Conservation (phyloP, 2,113 vertebrate species). For the Pithys albifrons region DNA sequence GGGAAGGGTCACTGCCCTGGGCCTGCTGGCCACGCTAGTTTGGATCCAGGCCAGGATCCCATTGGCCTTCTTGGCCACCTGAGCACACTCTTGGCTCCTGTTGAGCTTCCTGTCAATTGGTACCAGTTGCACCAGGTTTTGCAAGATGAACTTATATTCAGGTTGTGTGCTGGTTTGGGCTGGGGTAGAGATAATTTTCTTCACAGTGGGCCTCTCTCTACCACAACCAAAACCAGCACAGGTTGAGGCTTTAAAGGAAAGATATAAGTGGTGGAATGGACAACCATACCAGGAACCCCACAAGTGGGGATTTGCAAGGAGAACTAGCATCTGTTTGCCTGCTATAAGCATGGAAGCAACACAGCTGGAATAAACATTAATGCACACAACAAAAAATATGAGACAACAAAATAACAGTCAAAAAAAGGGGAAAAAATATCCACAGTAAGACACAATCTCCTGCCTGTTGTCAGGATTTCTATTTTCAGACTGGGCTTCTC, state of each 20-base stretch:
- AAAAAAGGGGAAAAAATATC: background rate
- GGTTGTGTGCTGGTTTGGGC: background rate
- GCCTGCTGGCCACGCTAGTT: too few relatives aligned
- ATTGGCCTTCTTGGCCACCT: too few relatives aligned
- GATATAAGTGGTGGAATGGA: background rate
- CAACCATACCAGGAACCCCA: background rate
- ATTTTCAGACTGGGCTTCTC: constrained; percentile 4
- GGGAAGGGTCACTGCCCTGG: too few relatives aligned
- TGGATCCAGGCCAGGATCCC: too few relatives aligned
- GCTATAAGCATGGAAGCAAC: background rate
- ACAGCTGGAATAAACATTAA: background rate
- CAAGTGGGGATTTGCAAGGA: background rate
- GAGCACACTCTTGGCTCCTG: too few relatives aligned
- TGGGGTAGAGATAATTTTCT: background rate
- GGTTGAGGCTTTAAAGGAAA: background rate
- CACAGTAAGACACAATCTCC: background rate
- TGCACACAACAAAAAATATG: background rate
- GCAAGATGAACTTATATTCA: background rate
- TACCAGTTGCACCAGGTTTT: background rate
- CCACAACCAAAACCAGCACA: background rate
- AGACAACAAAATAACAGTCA: background rate
- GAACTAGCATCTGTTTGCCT: constrained; percentile 26
- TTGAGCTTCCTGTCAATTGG: too few relatives aligned
- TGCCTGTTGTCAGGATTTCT: background rate
- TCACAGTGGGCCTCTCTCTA: background rate